Conservation (phyloP, 2,888 invertebrate genomes). For the Axea sp. region DNA sequence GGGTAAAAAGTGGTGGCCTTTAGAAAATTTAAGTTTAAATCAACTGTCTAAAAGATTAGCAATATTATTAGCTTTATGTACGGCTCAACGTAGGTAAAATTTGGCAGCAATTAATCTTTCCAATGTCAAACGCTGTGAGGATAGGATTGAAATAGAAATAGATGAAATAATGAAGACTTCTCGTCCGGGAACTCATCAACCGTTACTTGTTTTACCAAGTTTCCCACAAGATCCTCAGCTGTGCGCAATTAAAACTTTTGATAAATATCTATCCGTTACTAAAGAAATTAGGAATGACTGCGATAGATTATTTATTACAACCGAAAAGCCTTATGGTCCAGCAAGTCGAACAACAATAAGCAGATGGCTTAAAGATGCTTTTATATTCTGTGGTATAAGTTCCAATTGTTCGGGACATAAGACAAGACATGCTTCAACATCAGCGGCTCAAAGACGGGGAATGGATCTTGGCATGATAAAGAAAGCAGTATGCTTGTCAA, state of each 20-base stretch:
- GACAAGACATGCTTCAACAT: conserved; percentile 65
- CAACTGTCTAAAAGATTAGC: conserved; percentile 3
- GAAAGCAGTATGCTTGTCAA: conserved; percentile 14
- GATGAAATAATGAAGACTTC: conserved; percentile 22
- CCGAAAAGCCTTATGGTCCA: not conserved
- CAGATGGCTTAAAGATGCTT: conserved; percentile 2
- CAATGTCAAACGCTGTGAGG: not conserved
- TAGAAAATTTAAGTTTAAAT: not conserved
- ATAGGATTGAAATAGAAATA: conserved; percentile 11
- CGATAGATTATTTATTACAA: not conserved
- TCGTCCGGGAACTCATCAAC: conserved; percentile 4
- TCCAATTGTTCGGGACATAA: not conserved
- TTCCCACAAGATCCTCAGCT: conserved; percentile 15
- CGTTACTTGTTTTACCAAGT: not conserved
- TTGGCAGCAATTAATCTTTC: conserved; percentile 9
- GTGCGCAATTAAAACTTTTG: conserved; percentile 21
- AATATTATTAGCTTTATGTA: conserved; percentile 14
- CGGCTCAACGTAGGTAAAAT: conserved; percentile 18
- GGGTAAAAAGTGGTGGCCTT: not conserved
- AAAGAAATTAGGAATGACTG: not conserved
- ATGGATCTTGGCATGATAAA: conserved; percentile 61
- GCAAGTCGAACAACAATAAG: not conserved
- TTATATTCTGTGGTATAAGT: not conserved
- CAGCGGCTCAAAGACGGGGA: conserved; percentile 62
- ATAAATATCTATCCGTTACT: conserved; percentile 5